A percentile compares a stretch with the other conserved stretches of the same genome.
Conservation (phyloP, 2,797 vertebrate genomes). For the Setipinna tenuifilis region DNA sequence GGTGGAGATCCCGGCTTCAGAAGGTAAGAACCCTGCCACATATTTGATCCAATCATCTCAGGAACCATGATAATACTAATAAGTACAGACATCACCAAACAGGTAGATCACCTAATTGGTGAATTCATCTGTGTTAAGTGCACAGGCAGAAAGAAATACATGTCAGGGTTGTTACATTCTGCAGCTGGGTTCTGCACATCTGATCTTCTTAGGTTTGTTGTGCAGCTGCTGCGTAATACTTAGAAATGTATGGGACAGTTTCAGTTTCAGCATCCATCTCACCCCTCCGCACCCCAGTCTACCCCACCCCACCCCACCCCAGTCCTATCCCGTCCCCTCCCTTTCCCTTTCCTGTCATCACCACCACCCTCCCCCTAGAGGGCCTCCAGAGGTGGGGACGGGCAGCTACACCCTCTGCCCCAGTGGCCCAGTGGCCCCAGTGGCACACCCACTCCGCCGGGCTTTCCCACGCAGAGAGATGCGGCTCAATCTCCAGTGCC, state of each 20-base stretch:
- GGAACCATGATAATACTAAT: too few relatives aligned
- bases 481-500: not conserved
- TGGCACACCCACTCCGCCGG: not conserved
- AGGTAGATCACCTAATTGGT: too few relatives aligned
- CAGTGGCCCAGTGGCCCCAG: not conserved
- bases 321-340: not conserved
- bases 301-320: not conserved
- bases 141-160: too few relatives aligned
- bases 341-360: conserved; percentile 38
- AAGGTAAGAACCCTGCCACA: too few relatives aligned
- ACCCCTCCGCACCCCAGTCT: not conserved
- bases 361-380: conserved; percentile 34
- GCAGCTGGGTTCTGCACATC: too few relatives aligned
- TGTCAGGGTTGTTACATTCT: too few relatives aligned
- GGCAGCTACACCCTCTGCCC: not conserved
- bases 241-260: not conserved
- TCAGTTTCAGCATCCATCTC: not conserved
- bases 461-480: not conserved
- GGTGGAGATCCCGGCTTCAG: too few relatives aligned
- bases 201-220: not conserved
- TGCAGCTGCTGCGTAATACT: not conserved
- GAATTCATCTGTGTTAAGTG: too few relatives aligned
- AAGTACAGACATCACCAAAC: too few relatives aligned
- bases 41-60: too few relatives aligned
- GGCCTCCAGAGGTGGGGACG: not conserved